A percentile compares a stretch with the other conserved stretches of the same genome.
Evolutionary conservation across 2,888 invertebrate genomes (phyloP).

Genomic region (Cosmia pyralina): DNA sequence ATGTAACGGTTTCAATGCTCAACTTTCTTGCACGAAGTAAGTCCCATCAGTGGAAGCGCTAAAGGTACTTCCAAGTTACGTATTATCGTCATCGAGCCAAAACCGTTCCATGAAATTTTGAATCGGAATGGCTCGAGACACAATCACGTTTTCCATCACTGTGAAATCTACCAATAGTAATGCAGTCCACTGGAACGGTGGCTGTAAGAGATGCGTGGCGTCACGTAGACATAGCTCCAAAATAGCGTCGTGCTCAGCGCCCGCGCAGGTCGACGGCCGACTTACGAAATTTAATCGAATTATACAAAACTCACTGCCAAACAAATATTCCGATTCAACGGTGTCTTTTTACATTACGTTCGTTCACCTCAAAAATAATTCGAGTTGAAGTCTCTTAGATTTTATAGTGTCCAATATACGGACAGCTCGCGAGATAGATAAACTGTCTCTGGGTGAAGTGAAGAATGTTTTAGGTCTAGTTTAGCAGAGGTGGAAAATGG

Average conservation of each 20-base stretch:
- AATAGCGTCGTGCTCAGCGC: conserved; percentile 77
- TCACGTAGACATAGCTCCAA: conserved; percentile 83
- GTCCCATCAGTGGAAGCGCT: conserved; percentile 22
- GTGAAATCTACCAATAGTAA: conserved; percentile 83
- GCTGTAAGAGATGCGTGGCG: conserved; percentile 81
- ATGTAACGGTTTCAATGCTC: conserved; percentile 21
- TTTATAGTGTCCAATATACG: conserved; percentile 68
- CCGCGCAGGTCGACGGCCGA: conserved; percentile 79
- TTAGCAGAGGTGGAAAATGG: conserved; percentile 79
- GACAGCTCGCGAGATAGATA: conserved; percentile 67
- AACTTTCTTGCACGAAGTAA: conserved; percentile 23
- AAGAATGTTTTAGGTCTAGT: conserved; percentile 72
- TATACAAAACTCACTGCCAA: conserved; percentile 76
- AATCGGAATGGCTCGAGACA: conserved; percentile 79
- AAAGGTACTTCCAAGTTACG: conserved; percentile 38
- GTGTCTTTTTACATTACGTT: conserved; percentile 69
- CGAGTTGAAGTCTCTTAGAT: conserved; percentile 45
- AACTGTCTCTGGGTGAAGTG: conserved; percentile 65
- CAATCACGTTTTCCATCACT: conserved; percentile 85
- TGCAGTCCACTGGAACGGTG: conserved; percentile 81
- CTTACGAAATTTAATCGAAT: conserved; percentile 83
- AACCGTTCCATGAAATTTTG: conserved; percentile 77
- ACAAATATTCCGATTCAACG: conserved; percentile 72
- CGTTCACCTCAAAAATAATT: conserved; percentile 68
- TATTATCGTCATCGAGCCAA: conserved; percentile 67